Base-by-base conservation (phyloP, 2,888 invertebrate species). In the Latrodectus hesperus region DNA sequence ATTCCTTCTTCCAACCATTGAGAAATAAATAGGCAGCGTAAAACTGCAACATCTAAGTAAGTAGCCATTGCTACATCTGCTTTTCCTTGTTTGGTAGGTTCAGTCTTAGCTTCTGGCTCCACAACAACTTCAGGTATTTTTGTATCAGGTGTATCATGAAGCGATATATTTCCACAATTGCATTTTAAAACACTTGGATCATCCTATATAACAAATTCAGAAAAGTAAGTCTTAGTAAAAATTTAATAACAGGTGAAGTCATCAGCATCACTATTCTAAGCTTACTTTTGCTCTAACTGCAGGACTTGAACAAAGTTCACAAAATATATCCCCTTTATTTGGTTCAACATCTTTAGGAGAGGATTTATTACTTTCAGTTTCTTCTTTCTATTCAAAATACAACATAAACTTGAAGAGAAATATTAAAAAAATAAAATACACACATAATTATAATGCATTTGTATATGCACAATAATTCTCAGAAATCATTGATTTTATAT, bases 1-100 rank as follows among this genome's bases (percentile, higher is more conserved):
- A 99, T 96, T 0, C 99, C 99, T 92, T 99, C 99, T 92, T 99
- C 99, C 91, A 97, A 96, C 99, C 99, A 99, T 91, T 98, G 98
- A 0, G 97, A 95, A 88, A 98, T 96, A 92, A 99, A 98, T 16
- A 99, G 94, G 92, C 99, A 99, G 78, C 99, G 94, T 81, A 99
- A 93, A 0, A 99, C 98, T 4, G 98, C 98, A 0, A 99, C 97
- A 92, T 99, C 99, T 83, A 99, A 93, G 92, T 98, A 99, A 1
- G 98, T 98, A 0, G 99, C 99, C 26, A 96, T 95, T 16, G 88
- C 77, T 51, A 88, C 67, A 74, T 89, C 89, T 22, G 73, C 49
- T 76, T 81, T 84, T 11, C 10, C 64, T 52, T 70, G 9, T 72
- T 79, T 88, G 1, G n/a, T 17, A 14, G 16, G 38, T 11, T 52